phyloP scores from a whole-genome alignment of 1,140 invertebrate genomes.

The Monomorium pharaonis region DNA sequence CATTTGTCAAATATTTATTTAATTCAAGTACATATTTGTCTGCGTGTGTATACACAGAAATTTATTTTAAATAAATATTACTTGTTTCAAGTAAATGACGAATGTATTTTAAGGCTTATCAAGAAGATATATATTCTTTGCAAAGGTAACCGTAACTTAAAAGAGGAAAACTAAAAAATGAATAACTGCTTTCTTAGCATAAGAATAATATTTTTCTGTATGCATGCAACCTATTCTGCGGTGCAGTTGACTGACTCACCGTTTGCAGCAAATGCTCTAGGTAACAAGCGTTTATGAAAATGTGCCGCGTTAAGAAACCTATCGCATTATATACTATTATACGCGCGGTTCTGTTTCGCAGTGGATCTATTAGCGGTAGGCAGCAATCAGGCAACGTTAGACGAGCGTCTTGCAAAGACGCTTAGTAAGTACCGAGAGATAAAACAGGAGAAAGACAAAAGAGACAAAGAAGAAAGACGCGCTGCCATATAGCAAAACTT shows the following conservation, averaged over 20 bases:
- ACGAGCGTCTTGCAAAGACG: slow-evolving; percentile 24
- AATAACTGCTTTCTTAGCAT: too few relatives aligned
- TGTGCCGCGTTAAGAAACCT: slow-evolving; percentile 36
- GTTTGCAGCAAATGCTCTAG: background rate
- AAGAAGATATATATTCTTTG: too few relatives aligned
- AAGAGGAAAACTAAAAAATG: too few relatives aligned
- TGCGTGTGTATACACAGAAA: too few relatives aligned
- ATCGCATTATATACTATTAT: slow-evolving; percentile 40
- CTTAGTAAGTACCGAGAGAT: slow-evolving; percentile 23
- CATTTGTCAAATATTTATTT: too few relatives aligned
- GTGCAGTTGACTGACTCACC: slow-evolving; percentile 30
- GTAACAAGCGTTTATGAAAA: slow-evolving; percentile 45
- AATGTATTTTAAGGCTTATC: too few relatives aligned
- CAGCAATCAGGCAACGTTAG: background rate
- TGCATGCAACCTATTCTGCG: background rate
- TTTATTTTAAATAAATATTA: too few relatives aligned
- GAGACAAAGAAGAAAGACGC: background rate
- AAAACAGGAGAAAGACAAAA: background rate
- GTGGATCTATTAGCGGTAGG: slow-evolving; percentile 31
- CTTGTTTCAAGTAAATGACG: too few relatives aligned
- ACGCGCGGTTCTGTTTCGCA: slow-evolving; percentile 21
- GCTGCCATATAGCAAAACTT: slow-evolving; percentile 36
- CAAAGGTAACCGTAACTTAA: too few relatives aligned
- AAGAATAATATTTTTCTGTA: too few relatives aligned
- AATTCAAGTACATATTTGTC: too few relatives aligned